phyloP scores from a whole-genome alignment of 2,888 invertebrate genomes.

The Gibbula magus region DNA sequence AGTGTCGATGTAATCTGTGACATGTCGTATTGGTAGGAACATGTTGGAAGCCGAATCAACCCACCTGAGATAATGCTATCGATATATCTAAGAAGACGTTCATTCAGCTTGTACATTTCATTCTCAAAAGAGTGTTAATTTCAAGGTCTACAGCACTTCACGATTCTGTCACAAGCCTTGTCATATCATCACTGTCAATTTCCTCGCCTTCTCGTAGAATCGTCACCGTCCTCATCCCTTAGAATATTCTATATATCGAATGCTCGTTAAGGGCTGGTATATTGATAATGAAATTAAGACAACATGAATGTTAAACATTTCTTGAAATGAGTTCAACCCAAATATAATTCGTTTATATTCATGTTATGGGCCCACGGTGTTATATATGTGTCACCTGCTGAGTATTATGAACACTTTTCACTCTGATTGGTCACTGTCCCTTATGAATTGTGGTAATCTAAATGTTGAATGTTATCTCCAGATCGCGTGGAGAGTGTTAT shows the following conservation, averaged over 20 bases:
- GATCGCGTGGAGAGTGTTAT: not conserved
- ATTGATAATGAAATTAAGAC: too few species aligned
- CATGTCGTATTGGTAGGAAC: not conserved
- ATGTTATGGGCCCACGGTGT: not conserved
- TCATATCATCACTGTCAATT: constrained; percentile 14
- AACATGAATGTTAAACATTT: too few species aligned
- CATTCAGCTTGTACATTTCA: constrained; percentile 10
- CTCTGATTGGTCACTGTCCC: not conserved
- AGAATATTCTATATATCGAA: too few species aligned
- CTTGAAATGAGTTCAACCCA: not conserved
- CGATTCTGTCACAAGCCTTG: not conserved
- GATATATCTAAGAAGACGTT: not conserved
- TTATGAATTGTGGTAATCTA: not conserved
- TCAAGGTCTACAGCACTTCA: constrained; percentile 10
- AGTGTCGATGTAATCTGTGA: not conserved
- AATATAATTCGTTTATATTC: not conserved
- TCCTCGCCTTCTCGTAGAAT: not conserved
- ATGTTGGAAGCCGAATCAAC: not conserved
- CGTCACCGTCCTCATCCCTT: not conserved
- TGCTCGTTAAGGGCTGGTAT: too few species aligned
- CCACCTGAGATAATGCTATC: not conserved
- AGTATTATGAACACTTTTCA: not conserved
- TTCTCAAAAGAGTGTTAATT: constrained; percentile 16
- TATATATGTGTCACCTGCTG: not conserved
- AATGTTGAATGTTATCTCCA: not conserved